Evolutionary conservation across 2,797 vertebrate genomes (phyloP).

Genomic region (Crypturellus tataupa): DNA sequence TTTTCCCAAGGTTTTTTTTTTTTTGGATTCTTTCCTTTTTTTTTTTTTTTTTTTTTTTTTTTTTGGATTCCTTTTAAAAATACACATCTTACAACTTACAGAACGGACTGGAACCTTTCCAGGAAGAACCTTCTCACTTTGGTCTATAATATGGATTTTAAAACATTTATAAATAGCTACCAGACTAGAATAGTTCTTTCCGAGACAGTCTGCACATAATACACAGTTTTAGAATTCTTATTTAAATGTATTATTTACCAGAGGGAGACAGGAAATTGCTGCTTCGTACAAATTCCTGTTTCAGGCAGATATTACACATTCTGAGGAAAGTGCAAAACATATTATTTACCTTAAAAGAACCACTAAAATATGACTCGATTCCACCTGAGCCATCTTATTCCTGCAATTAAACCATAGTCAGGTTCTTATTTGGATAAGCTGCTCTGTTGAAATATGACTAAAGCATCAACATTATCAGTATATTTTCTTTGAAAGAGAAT

Average conservation of each 20-base stretch:
- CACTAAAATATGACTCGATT: not conserved
- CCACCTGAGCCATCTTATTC: not conserved
- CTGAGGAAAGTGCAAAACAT: not conserved
- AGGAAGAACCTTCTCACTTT: not conserved
- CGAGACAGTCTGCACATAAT: not conserved
- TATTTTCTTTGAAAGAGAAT: not conserved
- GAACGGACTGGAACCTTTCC: not conserved
- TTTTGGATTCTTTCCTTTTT: accelerated
- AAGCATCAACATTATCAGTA: not conserved
- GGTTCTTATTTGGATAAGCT: not conserved
- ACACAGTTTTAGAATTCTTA: not conserved
- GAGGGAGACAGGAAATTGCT: constrained; percentile 3
- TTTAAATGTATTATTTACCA: constrained; percentile 30
- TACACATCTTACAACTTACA: not conserved
- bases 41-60: too few relatives aligned
- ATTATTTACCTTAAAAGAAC: not conserved
- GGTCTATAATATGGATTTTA: not conserved
- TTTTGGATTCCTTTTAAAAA: not conserved
- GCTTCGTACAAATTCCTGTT: not conserved
- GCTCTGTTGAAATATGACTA: not conserved
- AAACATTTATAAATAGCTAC: constrained; percentile 23
- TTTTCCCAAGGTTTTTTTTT: accelerated
- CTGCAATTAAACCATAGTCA: not conserved
- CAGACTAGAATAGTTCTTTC: constrained; percentile 14
- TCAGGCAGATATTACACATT: not conserved